Evolutionary conservation across 2,113 vertebrate species (phyloP).

Genomic region (Oenanthe oenanthe): DNA sequence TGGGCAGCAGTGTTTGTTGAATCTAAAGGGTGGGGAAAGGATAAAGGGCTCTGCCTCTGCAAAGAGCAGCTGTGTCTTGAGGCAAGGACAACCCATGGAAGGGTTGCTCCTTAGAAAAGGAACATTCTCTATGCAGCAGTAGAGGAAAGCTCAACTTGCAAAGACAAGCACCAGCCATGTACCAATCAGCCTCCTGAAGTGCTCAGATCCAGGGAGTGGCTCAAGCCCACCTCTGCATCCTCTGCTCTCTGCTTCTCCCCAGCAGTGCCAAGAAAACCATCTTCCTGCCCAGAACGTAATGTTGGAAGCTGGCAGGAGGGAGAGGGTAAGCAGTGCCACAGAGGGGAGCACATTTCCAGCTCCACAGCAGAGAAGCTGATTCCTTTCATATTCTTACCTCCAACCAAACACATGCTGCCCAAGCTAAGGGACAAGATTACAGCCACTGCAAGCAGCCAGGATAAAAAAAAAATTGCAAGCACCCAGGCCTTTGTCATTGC

Average conservation of each 20-base stretch:
- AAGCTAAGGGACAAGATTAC: not conserved
- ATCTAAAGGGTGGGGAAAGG: not conserved
- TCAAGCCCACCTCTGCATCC: not conserved
- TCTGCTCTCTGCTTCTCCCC: not conserved
- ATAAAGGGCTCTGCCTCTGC: not conserved
- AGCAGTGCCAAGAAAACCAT: not conserved
- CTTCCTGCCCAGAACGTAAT: not conserved
- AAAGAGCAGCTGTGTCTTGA: not conserved
- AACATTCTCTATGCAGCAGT: rapidly evolving
- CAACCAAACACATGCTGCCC: not conserved
- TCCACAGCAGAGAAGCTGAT: not conserved
- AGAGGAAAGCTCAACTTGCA: not conserved
- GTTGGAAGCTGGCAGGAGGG: not conserved
- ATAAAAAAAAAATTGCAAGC: not conserved
- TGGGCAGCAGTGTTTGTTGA: not conserved
- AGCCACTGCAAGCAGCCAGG: not conserved
- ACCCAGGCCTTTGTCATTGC: not conserved
- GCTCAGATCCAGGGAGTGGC: not conserved
- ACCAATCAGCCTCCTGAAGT: not conserved
- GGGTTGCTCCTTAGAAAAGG: not conserved
- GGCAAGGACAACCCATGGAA: not conserved
- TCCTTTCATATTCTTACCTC: not conserved
- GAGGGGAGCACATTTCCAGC: not conserved
- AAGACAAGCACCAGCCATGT: not conserved
- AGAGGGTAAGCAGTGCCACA: not conserved